A percentile compares a stretch with the other conserved stretches of the same genome.
Evolutionary conservation across 2,888 invertebrate species (phyloP).

Genomic region (Eutolmus rufibarbis): DNA sequence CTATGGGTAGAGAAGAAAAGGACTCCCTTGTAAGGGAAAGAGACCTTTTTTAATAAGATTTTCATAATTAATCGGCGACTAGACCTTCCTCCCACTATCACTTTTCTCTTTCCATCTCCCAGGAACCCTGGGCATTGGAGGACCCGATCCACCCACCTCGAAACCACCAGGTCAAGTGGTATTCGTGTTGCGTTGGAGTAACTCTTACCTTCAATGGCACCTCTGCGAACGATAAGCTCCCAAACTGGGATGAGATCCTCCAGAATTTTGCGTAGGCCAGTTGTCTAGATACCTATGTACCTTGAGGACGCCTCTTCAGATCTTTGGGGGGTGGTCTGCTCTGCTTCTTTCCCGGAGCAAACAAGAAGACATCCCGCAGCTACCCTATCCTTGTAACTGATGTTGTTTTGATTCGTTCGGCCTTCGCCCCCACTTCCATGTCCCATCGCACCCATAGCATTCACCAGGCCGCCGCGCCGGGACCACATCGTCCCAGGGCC

Average conservation of each 20-base stretch:
- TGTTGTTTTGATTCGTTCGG: slow-evolving; percentile 36
- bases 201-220: slow-evolving; percentile 24
- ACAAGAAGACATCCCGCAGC: slow-evolving; percentile 12
- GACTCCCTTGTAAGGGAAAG: background rate
- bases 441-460: background rate
- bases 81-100: background rate
- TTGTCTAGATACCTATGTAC: background rate
- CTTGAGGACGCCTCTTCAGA: background rate
- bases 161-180: background rate
- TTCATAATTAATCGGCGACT: slow-evolving; percentile 47
- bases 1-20: background rate
- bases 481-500: background rate
- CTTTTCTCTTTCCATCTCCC: background rate
- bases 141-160: background rate
- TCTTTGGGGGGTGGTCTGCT: background rate
- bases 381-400: slow-evolving; percentile 24
- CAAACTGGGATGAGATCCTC: background rate
- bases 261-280: background rate
- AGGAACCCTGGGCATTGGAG: background rate
- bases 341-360: background rate
- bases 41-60: slow-evolving; percentile 47
- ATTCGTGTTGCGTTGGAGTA: slow-evolving; percentile 15
- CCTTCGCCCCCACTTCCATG: background rate
- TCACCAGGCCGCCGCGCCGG: background rate
- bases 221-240: background rate